Conservation (phyloP, 1,140 invertebrate species). For the Epicauta chinensis region DNA sequence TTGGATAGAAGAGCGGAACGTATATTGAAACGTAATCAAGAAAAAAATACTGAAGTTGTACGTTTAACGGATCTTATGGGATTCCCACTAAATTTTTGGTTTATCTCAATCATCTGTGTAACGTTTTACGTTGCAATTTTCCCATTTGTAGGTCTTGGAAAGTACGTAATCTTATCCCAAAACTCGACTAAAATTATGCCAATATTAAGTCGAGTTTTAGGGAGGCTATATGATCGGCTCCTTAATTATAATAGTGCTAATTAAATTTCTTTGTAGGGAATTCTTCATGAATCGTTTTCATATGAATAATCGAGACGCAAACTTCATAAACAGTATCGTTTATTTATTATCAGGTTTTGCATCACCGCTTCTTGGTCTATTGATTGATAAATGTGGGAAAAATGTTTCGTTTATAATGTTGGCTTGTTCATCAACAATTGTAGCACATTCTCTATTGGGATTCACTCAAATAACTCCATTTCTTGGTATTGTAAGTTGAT, state of each 20-base stretch:
- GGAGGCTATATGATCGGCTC: no score
- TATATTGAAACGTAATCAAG: conserved; percentile 60
- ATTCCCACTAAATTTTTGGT: conserved; percentile 83
- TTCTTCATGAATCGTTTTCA: conserved; percentile 86
- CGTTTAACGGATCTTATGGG: conserved; percentile 76
- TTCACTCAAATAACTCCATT: conserved; percentile 85
- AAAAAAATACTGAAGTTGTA: conserved; percentile 63
- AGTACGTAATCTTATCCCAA: no score
- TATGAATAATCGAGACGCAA: conserved; percentile 63
- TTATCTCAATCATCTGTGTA: conserved; percentile 84
- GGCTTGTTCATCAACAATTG: conserved; percentile 71
- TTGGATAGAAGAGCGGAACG: conserved; percentile 84
- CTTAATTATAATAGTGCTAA: no score
- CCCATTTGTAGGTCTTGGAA: conserved; percentile 90
- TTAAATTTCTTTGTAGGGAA: conserved; percentile 74
- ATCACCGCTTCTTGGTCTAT: conserved; percentile 83
- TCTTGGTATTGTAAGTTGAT: conserved; percentile 69
- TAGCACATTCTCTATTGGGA: conserved; percentile 75
- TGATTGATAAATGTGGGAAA: conserved; percentile 84
- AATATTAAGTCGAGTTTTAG: no score
- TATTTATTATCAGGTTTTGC: conserved; percentile 88
- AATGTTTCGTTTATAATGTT: conserved; percentile 87
- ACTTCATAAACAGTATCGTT: conserved; percentile 79
- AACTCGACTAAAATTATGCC: no score
- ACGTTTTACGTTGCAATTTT: conserved; percentile 94